A percentile compares a stretch with the other conserved stretches of the same genome.
These are phyloP conservation scores for Labeo rohita DNA, from an alignment of 2,113 vertebrate genomes.

Conservation along the genomic window DNA sequence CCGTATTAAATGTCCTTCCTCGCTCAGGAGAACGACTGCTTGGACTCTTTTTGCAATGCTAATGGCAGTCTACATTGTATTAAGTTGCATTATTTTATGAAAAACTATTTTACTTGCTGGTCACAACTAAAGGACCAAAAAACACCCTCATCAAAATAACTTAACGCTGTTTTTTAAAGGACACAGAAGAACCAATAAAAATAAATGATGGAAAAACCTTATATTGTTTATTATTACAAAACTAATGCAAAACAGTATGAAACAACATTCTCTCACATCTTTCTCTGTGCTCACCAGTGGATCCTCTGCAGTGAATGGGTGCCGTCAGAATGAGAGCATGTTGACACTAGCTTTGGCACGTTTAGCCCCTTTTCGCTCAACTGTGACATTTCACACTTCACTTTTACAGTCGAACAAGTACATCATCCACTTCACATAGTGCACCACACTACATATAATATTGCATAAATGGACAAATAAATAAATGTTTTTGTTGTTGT, in stretches of 20 bases:
- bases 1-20: slow-evolving; percentile 28
- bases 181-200: neutral
- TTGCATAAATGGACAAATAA: too few species aligned
- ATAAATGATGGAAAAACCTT: neutral
- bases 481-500: too few species aligned
- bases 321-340: too few species aligned
- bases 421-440: neutral
- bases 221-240: too few species aligned
- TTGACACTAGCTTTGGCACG: neutral
- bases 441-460: neutral
- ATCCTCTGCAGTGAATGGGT: too few species aligned
- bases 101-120: slow-evolving; percentile 47
- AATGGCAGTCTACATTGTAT: slow-evolving; percentile 16
- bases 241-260: too few species aligned
- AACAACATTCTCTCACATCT: neutral
- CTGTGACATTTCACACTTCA: neutral
- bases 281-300: neutral
- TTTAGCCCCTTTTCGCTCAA: neutral
- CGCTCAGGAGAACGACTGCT: neutral
- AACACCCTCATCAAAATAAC: neutral
- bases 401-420: neutral
- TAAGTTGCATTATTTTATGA: slow-evolving; percentile 54
- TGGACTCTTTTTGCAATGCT: slow-evolving; percentile 24
- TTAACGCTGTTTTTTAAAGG: neutral
- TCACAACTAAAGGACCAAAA: neutral